These are phyloP conservation scores for Drosophila jambulina DNA, from an alignment of 1,140 invertebrate genomes.

Conservation along the genomic window DNA sequence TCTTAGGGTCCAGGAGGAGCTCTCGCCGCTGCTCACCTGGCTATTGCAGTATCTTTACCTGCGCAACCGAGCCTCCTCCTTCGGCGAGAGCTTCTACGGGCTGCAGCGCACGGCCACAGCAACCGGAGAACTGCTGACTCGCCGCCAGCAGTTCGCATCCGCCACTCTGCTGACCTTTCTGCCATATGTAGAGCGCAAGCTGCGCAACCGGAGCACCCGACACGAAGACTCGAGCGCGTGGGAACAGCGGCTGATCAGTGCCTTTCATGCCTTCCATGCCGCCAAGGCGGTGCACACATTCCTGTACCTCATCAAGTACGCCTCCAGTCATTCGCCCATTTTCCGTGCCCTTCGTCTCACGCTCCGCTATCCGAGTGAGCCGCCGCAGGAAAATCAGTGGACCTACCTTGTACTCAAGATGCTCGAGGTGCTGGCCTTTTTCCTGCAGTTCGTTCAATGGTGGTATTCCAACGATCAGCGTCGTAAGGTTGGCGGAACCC, in stretches of 20 bases:
- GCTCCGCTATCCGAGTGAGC: conserved; percentile 69
- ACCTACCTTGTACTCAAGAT: conserved; percentile 75
- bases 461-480: conserved; percentile 82
- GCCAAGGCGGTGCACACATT: conserved; percentile 77
- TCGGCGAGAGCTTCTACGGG: conserved; percentile 82
- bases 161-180: conserved; percentile 68
- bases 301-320: conserved; percentile 73
- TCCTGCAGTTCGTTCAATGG: conserved; percentile 84
- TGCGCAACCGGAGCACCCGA: conserved; percentile 51
- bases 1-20: conserved; percentile 63
- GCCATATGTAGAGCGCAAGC: conserved; percentile 72
- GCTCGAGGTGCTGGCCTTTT: conserved; percentile 79
- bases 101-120: conserved; percentile 66
- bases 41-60: conserved; percentile 77
- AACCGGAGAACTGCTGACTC: conserved; percentile 60
- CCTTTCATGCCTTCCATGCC: conserved; percentile 73
- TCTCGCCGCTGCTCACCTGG: conserved; percentile 75
- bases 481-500: conserved; percentile 66
- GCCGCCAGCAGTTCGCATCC: conserved; percentile 62
- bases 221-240: conserved; percentile 60
- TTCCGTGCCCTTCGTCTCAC: conserved; percentile 64
- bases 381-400: conserved; percentile 70
- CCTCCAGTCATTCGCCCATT: conserved; percentile 67
- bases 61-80: conserved; percentile 73
- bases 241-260: conserved; percentile 60